Percentiles rank a stretch among this genome's conserved stretches.
Evolutionary conservation across 1,140 invertebrate genomes (phyloP).

Genomic region (Hypsibius dujardini): DNA sequence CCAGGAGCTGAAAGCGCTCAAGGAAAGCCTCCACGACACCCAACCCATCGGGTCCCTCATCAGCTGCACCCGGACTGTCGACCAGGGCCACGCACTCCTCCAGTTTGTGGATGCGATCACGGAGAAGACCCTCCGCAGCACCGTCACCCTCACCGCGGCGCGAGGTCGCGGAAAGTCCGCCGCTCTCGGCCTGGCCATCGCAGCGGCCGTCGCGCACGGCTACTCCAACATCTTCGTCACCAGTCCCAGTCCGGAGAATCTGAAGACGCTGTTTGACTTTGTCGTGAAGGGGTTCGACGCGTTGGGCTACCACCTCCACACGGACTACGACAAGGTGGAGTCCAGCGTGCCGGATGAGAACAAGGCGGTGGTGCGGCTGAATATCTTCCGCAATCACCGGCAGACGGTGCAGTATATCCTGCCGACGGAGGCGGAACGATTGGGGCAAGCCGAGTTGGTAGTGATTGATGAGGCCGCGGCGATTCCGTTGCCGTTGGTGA

Average conservation of each 20-base stretch:
- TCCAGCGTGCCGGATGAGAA: too few species aligned
- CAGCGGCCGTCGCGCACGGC: conserved; percentile 41
- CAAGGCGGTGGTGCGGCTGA: conserved; percentile 82
- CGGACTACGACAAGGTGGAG: conserved; percentile 25
- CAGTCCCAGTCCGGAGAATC: conserved; percentile 90
- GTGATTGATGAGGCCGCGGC: conserved; percentile 98
- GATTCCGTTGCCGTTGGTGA: conserved; percentile 83
- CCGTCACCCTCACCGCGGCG: conserved; percentile 82
- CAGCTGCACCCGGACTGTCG: conserved; percentile 73
- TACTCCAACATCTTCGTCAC: conserved; percentile 98
- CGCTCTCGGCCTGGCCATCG: conserved; percentile 79
- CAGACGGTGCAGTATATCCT: conserved; percentile 96
- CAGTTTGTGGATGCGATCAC: conserved; percentile 87
- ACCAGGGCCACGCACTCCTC: conserved; percentile 68
- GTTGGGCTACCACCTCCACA: conserved; percentile 51
- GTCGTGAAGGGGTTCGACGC: conserved; percentile 88
- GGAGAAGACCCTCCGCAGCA: conserved; percentile 71
- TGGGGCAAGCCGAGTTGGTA: conserved; percentile 80
- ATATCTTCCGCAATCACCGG: conserved; percentile 66
- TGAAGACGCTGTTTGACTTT: conserved; percentile 95
- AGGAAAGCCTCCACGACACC: conserved; percentile 60
- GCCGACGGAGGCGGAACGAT: conserved; percentile 65
- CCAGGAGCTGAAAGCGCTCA: conserved; percentile 47
- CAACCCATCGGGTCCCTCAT: conserved; percentile 73
- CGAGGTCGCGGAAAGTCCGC: conserved; percentile 96